These are phyloP conservation scores for Trididemnum nubilum DNA, from an alignment of 23 tunicate species.

Conservation along the genomic window DNA sequence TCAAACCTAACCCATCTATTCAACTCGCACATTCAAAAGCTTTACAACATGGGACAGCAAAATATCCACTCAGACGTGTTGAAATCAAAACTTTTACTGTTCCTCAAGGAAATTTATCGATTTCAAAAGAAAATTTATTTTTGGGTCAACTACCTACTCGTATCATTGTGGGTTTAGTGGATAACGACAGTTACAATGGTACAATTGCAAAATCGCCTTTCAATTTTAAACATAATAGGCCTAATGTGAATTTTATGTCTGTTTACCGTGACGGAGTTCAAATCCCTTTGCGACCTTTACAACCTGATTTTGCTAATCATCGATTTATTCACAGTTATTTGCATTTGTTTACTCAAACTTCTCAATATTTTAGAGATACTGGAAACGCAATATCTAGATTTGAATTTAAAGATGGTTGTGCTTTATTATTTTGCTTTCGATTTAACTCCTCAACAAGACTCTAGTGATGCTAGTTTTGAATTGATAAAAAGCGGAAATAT, in stretches of 20 bases:
- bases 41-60: not conserved
- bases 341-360: constrained; percentile 13
- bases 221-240: too few species aligned
- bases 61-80: too few species aligned
- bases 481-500: not conserved
- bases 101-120: too few species aligned
- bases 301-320: not conserved
- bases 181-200: too few species aligned
- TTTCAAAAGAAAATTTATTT: constrained; percentile 23
- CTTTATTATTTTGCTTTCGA: too few species aligned
- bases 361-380: not conserved
- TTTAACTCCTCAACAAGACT: too few species aligned
- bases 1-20: constrained; percentile 2
- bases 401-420: too few species aligned
- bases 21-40: constrained; percentile 30
- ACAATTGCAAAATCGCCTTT: too few species aligned
- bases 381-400: constrained; percentile 26
- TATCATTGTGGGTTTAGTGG: too few species aligned
- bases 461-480: not conserved
- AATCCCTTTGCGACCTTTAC: too few species aligned
- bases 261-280: too few species aligned
- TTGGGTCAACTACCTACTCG: constrained; percentile 42
- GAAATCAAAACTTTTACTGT: constrained; percentile 17
- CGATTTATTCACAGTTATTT: constrained; percentile 21
- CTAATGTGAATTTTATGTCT: constrained; percentile 21